Percentiles rank a stretch among this genome's conserved stretches.
Conservation (phyloP, 2,888 invertebrate species). For the Tiphia femorata region DNA sequence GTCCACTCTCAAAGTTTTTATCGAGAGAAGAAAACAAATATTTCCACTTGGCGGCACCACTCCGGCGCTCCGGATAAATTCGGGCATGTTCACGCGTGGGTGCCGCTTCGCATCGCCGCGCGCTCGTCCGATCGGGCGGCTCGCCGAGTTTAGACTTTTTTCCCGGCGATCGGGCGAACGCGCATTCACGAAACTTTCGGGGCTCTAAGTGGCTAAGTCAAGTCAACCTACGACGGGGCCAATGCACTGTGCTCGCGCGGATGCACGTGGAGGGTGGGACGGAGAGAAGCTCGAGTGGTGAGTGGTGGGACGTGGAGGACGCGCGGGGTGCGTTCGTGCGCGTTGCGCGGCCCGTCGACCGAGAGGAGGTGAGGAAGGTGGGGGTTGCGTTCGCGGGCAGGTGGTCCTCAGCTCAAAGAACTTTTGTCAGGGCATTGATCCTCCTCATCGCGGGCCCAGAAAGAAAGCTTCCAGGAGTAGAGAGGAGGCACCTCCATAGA, state of each 20-base stretch:
- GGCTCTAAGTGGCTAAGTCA: constrained; percentile 1
- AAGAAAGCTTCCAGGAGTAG: constrained; percentile 23
- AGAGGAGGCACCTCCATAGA: constrained; percentile 17
- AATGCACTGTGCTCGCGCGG: constrained; percentile 53
- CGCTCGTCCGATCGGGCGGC: neutral
- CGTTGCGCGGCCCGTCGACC: no score
- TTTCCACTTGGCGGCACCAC: no score
- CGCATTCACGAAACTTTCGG: neutral
- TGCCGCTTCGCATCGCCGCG: neutral
- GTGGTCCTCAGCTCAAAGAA: constrained; percentile 66
- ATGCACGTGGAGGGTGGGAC: neutral
- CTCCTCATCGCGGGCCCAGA: constrained; percentile 39
- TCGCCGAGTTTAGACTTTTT: neutral
- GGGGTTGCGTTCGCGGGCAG: constrained; percentile 60
- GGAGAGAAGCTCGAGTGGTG: neutral
- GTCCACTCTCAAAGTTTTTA: no score
- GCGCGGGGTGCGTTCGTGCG: constrained; percentile 46
- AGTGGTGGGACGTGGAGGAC: constrained; percentile 33
- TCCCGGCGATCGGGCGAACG: neutral
- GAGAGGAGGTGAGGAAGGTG: no score
- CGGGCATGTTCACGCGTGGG: no score
- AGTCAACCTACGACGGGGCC: constrained; percentile 45
- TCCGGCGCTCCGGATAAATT: no score
- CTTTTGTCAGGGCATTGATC: constrained; percentile 65
- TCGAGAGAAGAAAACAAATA: no score